These are phyloP conservation scores for Macrotrachela quadricornifera DNA, from an alignment of 1,140 invertebrate genomes.

Conservation along the genomic window DNA sequence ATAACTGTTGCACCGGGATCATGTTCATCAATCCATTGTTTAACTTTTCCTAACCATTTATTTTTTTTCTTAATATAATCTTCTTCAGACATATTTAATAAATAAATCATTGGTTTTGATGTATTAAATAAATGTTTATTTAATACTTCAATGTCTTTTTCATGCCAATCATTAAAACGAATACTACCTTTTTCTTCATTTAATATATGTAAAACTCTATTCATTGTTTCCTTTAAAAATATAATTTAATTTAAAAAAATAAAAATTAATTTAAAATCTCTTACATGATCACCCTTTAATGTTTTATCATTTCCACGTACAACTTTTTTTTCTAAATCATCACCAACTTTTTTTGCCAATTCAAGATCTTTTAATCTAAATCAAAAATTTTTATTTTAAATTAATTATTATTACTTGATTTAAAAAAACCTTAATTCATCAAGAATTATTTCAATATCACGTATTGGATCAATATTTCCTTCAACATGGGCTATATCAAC, in stretches of 20 bases:
- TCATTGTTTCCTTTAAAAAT: slow-evolving; percentile 1
- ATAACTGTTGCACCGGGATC: slow-evolving; percentile 77
- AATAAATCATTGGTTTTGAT: slow-evolving; percentile 89
- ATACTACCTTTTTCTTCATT: neutral
- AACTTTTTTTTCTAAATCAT: slow-evolving; percentile 65
- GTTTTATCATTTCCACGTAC: slow-evolving; percentile 82
- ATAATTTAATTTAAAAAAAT: no score
- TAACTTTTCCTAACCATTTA: slow-evolving; percentile 92
- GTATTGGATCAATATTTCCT: slow-evolving; percentile 83
- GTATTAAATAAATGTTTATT: slow-evolving; percentile 92
- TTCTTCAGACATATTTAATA: slow-evolving; percentile 89
- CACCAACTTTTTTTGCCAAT: slow-evolving; percentile 31
- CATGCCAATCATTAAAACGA: slow-evolving; percentile 6
- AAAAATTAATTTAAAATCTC: no score
- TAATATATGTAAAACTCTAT: slow-evolving; percentile 3
- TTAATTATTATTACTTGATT: no score
- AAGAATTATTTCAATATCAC: slow-evolving; percentile 85
- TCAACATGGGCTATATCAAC: slow-evolving; percentile 93
- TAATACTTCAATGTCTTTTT: slow-evolving; percentile 64
- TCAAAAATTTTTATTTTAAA: neutral
- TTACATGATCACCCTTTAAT: slow-evolving; percentile 74
- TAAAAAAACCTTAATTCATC: slow-evolving; percentile 52
- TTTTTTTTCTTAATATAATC: slow-evolving; percentile 97
- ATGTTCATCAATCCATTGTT: slow-evolving; percentile 93
- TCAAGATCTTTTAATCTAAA: slow-evolving; percentile 8